Evolutionary conservation across 2,113 vertebrate species (phyloP).

Genomic region (Gadus chalcogrammus): DNA sequence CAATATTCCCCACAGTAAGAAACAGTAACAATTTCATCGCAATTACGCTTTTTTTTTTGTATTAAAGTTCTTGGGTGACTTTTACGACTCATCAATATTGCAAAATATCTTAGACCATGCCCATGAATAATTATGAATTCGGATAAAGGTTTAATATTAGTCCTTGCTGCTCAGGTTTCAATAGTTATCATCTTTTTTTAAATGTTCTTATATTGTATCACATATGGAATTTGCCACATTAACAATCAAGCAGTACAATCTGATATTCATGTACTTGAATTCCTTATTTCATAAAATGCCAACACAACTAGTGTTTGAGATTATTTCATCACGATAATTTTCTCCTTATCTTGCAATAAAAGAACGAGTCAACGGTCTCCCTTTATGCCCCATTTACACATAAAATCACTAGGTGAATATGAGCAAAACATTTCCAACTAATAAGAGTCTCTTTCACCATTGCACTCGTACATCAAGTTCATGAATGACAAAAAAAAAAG

Average conservation of each 20-base stretch:
- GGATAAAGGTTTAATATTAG: too few relatives aligned
- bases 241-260: not conserved
- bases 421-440: slow-evolving; percentile 3
- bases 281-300: slow-evolving; percentile 18
- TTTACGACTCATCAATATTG: too few relatives aligned
- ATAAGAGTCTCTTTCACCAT: slow-evolving; percentile 52
- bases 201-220: too few relatives aligned
- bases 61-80: too few relatives aligned
- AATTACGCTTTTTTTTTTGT: too few relatives aligned
- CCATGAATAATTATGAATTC: too few relatives aligned
- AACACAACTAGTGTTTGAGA: slow-evolving; percentile 54
- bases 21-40: too few relatives aligned
- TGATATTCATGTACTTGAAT: slow-evolving; percentile 13
- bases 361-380: slow-evolving; percentile 30
- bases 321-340: slow-evolving; percentile 13
- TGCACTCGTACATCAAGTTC: slow-evolving; percentile 44
- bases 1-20: too few relatives aligned
- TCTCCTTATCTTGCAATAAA: slow-evolving; percentile 7
- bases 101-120: too few relatives aligned
- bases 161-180: too few relatives aligned
- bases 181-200: too few relatives aligned
- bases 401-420: slow-evolving; percentile 22
- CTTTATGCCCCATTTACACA: slow-evolving; percentile 42
- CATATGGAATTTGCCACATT: too few relatives aligned
- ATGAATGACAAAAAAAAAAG: slow-evolving; percentile 13